These are phyloP conservation scores for Drosophila peninsularis DNA, from an alignment of 2,888 invertebrate genomes.

Conservation along the genomic window DNA sequence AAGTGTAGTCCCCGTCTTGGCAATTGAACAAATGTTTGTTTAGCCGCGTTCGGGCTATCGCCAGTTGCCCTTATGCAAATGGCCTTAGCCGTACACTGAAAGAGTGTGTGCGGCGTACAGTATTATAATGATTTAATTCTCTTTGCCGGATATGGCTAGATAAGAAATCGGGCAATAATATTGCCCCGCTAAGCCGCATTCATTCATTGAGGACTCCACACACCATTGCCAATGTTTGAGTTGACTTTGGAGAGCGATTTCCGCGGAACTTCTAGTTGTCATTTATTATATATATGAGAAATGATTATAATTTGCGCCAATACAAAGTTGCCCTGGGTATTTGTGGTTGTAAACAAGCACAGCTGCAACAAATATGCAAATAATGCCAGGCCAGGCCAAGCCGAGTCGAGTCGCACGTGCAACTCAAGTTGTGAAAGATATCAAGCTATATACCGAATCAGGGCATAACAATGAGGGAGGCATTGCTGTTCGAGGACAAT, in stretches of 20 bases:
- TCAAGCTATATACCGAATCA: background rate
- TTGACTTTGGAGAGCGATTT: background rate
- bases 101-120: background rate
- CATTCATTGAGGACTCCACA: slow-evolving; percentile 10
- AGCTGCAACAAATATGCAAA: slow-evolving; percentile 77
- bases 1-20: slow-evolving; percentile 46
- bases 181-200: slow-evolving; percentile 30
- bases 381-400: slow-evolving; percentile 22
- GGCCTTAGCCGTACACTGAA: slow-evolving; percentile 1
- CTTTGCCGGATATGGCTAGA: slow-evolving; percentile 47
- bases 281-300: slow-evolving; percentile 8
- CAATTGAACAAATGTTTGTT: slow-evolving; percentile 53
- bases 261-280: background rate
- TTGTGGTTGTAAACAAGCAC: slow-evolving; percentile 62
- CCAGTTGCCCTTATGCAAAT: slow-evolving; percentile 30
- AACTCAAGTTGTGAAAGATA: slow-evolving; percentile 8
- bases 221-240: slow-evolving; percentile 16
- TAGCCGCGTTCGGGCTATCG: slow-evolving; percentile 33
- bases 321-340: slow-evolving; percentile 27
- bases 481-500: slow-evolving; percentile 13
- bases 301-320: slow-evolving; percentile 12
- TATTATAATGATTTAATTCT: slow-evolving; percentile 18
- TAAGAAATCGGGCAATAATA: slow-evolving; percentile 37
- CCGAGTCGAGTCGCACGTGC: slow-evolving; percentile 39
- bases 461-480: slow-evolving; percentile 5